Base-by-base conservation (phyloP, 1,140 invertebrate species). In the Bombus waltoni region DNA sequence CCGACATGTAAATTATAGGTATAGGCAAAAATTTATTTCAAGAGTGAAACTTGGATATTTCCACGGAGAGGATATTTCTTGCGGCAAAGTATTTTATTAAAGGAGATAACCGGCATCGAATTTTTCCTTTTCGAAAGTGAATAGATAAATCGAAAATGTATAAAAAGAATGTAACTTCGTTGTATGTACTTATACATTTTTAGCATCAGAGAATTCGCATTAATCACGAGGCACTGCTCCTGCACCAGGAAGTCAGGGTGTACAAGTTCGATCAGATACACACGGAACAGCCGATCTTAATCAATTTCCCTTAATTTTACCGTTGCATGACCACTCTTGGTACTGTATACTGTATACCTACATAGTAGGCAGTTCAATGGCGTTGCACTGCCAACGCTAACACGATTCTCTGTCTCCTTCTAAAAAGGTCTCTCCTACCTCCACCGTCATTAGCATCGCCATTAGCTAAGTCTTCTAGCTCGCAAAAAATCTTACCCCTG, bases 221-320 rank as follows among this genome's bases (percentile, higher is more conserved):
- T 66, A 44, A 76, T 77, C 57, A 68, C 40, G 40, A 74, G 44
- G 59, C 15, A 10, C 11, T 32, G 62, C 13, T 25, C 13, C 15
- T n/a, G 62, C 13, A 77, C 32, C 81, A 83, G 81, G 81, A 83
- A 83, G 35, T 76, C 35, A 9, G 73, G 40, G 15, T 53, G 62
- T 53, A 68, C 73, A 68, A 76, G 72, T 76, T 68, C 35, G 82
- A 83, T 79, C 71, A 47, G 81, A 82, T 72, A 79, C 71, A 80
- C 76, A 66, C 65, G 70, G 88, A 89, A 86, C 72, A 76, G 85
- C 90, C 81, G 89, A 91, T 92, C 89, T 90, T 90, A 91, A 93
- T 93, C 90, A 90, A 93, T 93, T 92, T 93, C 88, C 83, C 89
- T 93, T 93, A 92, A 93, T 93, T 92, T 92, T 91, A 90, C 76